Conservation (phyloP, 2,797 vertebrate species). For the Phrynocephalus forsythii region DNA sequence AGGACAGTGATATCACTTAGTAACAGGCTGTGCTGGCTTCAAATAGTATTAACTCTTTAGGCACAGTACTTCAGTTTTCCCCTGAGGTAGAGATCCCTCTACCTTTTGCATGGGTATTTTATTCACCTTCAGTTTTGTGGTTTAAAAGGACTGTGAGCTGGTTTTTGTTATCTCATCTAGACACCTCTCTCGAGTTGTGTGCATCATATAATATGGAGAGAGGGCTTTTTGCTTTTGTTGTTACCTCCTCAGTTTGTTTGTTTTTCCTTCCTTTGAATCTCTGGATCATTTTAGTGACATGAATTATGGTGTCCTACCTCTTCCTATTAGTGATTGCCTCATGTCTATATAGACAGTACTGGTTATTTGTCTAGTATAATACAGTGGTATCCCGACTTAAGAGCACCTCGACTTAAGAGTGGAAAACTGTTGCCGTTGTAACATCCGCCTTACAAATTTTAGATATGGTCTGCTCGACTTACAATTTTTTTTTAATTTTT, state of each 20-base stretch:
- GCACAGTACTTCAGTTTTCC: background rate
- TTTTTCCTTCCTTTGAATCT: background rate
- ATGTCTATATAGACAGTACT: background rate
- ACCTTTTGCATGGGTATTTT: background rate
- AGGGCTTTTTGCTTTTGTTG: background rate
- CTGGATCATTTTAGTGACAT: background rate
- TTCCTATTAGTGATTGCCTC: background rate
- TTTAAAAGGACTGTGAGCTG: background rate
- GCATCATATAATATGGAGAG: background rate
- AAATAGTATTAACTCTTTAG: background rate
- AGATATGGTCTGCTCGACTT: too few species aligned
- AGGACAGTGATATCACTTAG: background rate
- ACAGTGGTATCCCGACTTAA: too few species aligned
- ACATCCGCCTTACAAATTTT: too few species aligned
- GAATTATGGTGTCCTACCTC: background rate
- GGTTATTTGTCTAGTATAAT: background rate
- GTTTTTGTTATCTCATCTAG: background rate
- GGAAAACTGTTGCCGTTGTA: too few species aligned
- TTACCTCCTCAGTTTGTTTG: background rate
- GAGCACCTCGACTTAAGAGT: too few species aligned
- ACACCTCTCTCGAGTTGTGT: background rate
- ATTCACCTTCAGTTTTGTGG: background rate
- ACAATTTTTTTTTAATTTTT: too few species aligned
- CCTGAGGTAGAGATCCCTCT: background rate
- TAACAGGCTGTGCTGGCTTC: background rate